Evolutionary conservation across 2,113 vertebrate genomes (phyloP).

Genomic region (Lophura nycthemera): DNA sequence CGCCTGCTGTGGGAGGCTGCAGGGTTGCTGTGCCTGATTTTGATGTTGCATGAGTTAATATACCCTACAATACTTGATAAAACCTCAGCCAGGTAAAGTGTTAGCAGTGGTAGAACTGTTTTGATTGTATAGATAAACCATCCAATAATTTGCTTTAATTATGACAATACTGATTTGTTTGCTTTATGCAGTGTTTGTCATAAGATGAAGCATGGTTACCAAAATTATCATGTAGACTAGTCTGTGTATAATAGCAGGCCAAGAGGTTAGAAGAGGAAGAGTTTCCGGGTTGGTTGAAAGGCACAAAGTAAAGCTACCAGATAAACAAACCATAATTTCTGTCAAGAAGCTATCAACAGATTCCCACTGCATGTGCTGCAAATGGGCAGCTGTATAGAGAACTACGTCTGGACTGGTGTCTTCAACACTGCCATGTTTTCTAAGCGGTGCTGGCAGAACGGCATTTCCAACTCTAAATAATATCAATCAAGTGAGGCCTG

Average conservation of each 20-base stretch:
- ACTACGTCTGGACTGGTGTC: neutral
- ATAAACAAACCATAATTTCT: conserved; percentile 71
- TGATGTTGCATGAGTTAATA: neutral
- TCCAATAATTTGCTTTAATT: conserved; percentile 35
- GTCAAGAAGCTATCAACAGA: conserved; percentile 60
- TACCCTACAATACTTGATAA: neutral
- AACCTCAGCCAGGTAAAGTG: neutral
- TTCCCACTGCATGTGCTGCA: neutral
- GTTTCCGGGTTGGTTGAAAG: conserved; percentile 53
- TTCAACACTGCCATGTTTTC: neutral
- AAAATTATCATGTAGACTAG: neutral
- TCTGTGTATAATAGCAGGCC: conserved; percentile 63
- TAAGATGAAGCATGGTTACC: conserved; percentile 58
- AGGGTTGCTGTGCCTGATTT: fast-evolving
- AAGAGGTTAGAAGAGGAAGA: conserved; percentile 46
- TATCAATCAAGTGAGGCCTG: conserved; percentile 47
- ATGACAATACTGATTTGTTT: conserved; percentile 38
- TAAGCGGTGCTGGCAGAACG: neutral
- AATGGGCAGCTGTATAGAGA: neutral
- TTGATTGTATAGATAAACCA: conserved; percentile 3
- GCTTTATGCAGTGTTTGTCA: conserved; percentile 43
- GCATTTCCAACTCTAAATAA: conserved; percentile 56
- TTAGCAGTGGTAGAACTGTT: conserved; percentile 9
- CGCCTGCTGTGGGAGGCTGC: neutral
- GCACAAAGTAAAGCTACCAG: conserved; percentile 46